Conservation (phyloP, 2,888 invertebrate species). For the Agrotis exclamationis region DNA sequence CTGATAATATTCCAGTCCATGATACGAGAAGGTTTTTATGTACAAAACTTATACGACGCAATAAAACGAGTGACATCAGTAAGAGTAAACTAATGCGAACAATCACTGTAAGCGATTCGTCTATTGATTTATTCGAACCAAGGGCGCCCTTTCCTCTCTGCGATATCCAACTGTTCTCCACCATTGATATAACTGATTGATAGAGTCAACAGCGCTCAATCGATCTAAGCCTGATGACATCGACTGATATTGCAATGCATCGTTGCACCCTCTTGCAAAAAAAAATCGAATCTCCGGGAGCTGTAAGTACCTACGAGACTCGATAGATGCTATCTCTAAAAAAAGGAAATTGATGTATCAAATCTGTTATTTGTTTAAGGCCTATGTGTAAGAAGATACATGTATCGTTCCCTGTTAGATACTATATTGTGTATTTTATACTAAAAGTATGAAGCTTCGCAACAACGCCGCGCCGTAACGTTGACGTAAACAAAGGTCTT, state of each 20-base stretch:
- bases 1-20: neutral
- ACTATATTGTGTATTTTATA: conserved; percentile 41
- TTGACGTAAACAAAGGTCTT: conserved; percentile 66
- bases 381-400: conserved; percentile 21
- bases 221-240: conserved; percentile 72
- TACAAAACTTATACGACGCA: conserved; percentile 25
- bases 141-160: conserved; percentile 49
- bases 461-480: conserved; percentile 58
- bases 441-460: conserved; percentile 39
- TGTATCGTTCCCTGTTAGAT: conserved; percentile 43
- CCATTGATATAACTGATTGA: conserved; percentile 70
- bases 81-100: conserved; percentile 56
- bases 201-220: conserved; percentile 72
- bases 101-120: conserved; percentile 55
- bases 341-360: conserved; percentile 49
- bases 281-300: conserved; percentile 78
- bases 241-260: conserved; percentile 73
- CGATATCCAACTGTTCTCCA: conserved; percentile 56
- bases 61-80: conserved; percentile 48
- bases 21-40: conserved; percentile 16
- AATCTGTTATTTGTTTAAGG: conserved; percentile 44
- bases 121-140: conserved; percentile 64
- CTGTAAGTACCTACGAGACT: conserved; percentile 42
- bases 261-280: conserved; percentile 79
- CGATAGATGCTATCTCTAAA: conserved; percentile 41